Base-by-base conservation (phyloP, 2,888 invertebrate species). In the Barypeithes pellucidus region DNA sequence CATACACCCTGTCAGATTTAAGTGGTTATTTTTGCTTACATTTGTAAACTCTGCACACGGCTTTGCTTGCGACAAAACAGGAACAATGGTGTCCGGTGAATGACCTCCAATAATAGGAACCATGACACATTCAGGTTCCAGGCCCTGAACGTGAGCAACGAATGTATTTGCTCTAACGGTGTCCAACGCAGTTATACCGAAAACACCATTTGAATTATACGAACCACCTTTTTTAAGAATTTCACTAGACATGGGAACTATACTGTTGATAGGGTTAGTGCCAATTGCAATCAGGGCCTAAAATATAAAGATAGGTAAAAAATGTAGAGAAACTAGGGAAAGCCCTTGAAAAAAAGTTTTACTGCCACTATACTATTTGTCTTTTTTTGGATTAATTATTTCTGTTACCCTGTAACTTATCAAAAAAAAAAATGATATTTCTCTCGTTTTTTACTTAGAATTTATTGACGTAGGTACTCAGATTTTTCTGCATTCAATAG, bases 41-140 rank as follows among this genome's bases (percentile, higher is more conserved):
- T 80, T 79, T n/a, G 81, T 82, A 70, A 84, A 84, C 65, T 84
- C 83, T 11, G 79, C 75, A 75, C 82, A 82, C 0, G 86, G 94
- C 69, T 87, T 89, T 3, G 90, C 88, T 81, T 92, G 92, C 0
- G 95, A 94, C 70, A 95, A 88, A 16, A 96, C 86, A 0, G 95
- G 95, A 20, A 96, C 89, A 76, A 92, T 91, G 1, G 94, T 94
- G 74, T 90, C 89, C 12, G 91, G 89, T 18, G 92, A 91, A 84
- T 93, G 92, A 0, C 96, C 96, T 36, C 95, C 95, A 62, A 91
- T 87, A 0, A 95, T 92, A 0, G 95, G 95, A 9, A 94, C 91
- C 77, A 87, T 85, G 11, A 94, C 91, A 76, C 89, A 87, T 75
- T 89, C 87, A 0, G 94, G 91, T 77, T 90, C 89, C 45, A 93